A percentile compares a stretch with the other conserved stretches of the same genome.
These are phyloP conservation scores for Cranoglanis bouderius DNA, from an alignment of 2,113 vertebrate species.

Conservation along the genomic window DNA sequence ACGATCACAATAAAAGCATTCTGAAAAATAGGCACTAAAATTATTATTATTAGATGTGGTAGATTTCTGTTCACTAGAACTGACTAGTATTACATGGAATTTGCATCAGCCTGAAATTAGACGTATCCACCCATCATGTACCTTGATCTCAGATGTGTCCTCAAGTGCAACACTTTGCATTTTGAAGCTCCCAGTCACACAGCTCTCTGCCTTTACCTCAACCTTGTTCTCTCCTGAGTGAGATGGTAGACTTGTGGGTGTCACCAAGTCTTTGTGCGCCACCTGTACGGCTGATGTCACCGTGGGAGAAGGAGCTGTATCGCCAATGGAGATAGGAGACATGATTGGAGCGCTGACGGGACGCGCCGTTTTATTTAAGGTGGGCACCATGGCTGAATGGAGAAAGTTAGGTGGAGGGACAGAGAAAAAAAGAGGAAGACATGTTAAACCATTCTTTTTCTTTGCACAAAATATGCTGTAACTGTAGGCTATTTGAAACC, in stretches of 20 bases:
- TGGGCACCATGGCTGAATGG: constrained; percentile 78
- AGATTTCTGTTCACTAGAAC: neutral
- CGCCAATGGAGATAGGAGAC: constrained; percentile 78
- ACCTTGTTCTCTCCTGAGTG: constrained; percentile 71
- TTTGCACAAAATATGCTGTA: neutral
- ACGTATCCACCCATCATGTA: constrained; percentile 58
- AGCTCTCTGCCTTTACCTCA: constrained; percentile 73
- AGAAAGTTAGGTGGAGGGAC: constrained; percentile 32
- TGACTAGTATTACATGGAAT: neutral
- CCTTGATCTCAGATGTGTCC: constrained; percentile 77
- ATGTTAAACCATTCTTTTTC: neutral
- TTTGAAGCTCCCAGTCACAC: constrained; percentile 61
- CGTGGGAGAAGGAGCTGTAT: constrained; percentile 64
- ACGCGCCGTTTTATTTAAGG: constrained; percentile 84
- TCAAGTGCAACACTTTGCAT: constrained; percentile 67
- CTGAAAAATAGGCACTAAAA: neutral
- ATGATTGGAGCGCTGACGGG: constrained; percentile 92
- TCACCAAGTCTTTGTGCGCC: constrained; percentile 60
- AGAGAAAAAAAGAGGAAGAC: neutral
- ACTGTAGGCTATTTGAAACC: no score
- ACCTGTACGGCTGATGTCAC: constrained; percentile 45
- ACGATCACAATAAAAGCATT: neutral
- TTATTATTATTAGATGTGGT: neutral
- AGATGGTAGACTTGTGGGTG: constrained; percentile 58
- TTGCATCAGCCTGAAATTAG: neutral